Conservation (phyloP, 2,888 invertebrate genomes). For the Helicoverpa assulta region DNA sequence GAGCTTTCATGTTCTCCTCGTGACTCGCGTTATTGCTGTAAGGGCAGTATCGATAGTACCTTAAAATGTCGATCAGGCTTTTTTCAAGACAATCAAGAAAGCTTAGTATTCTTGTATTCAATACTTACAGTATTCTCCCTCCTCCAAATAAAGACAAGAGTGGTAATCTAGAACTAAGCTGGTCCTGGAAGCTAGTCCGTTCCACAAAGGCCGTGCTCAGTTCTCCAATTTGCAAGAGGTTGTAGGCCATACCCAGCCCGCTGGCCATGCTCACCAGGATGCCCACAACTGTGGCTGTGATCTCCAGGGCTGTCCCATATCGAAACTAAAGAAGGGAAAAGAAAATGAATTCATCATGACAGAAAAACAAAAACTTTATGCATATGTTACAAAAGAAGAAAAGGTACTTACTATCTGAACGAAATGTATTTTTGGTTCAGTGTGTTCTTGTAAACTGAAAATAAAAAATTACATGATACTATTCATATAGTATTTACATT, state of each 20-base stretch:
- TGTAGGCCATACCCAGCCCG: slow-evolving; percentile 86
- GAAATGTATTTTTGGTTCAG: slow-evolving; percentile 48
- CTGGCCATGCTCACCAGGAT: slow-evolving; percentile 76
- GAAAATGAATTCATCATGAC: background rate
- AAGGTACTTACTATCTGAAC: slow-evolving; percentile 62
- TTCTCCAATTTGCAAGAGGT: slow-evolving; percentile 91
- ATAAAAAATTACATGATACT: background rate
- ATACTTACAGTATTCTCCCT: slow-evolving; percentile 78
- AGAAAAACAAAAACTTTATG: background rate
- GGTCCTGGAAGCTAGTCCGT: slow-evolving; percentile 72
- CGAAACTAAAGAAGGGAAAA: slow-evolving; percentile 74
- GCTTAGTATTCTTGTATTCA: background rate
- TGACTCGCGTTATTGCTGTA: slow-evolving; percentile 83
- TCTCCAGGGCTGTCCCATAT: slow-evolving; percentile 77
- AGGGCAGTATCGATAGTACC: background rate
- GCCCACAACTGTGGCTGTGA: slow-evolving; percentile 74
- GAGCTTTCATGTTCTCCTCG: slow-evolving; percentile 86
- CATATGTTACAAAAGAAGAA: background rate
- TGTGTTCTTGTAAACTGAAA: slow-evolving; percentile 45
- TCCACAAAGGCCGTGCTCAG: slow-evolving; percentile 91
- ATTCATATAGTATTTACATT: too few species aligned
- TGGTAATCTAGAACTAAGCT: slow-evolving; percentile 74
- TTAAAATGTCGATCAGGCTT: too few species aligned
- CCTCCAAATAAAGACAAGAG: slow-evolving; percentile 77
- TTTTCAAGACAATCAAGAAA: too few species aligned